These are phyloP conservation scores for Torymus tubicola DNA, from an alignment of 2,888 invertebrate genomes.

Conservation along the genomic window DNA sequence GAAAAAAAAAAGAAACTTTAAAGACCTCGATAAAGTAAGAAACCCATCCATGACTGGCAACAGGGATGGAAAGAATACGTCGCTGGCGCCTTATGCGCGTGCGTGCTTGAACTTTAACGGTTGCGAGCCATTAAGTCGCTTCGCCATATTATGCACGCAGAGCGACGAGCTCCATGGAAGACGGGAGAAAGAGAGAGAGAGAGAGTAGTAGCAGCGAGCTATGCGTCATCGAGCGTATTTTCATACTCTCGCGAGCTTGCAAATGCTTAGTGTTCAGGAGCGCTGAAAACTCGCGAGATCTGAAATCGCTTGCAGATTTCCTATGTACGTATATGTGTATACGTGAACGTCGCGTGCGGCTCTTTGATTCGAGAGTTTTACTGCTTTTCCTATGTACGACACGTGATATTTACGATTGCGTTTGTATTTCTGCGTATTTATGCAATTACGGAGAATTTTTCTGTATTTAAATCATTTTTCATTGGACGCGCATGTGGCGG, in stretches of 20 bases:
- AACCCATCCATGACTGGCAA: too few species aligned
- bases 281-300: conserved; percentile 10
- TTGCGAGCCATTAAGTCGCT: conserved; percentile 70
- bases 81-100: conserved; percentile 56
- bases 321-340: too few species aligned
- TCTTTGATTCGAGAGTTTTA: neutral
- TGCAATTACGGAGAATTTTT: neutral
- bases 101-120: conserved; percentile 66
- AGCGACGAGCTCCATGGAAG: neutral
- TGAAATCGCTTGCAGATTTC: conserved; percentile 31
- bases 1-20: too few species aligned
- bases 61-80: too few species aligned
- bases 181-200: conserved; percentile 7
- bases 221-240: conserved; percentile 55
- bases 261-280: conserved; percentile 11
- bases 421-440: neutral
- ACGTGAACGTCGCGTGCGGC: neutral
- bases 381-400: neutral
- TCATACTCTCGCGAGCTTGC: conserved; percentile 27
- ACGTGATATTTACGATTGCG: neutral
- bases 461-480: conserved; percentile 3
- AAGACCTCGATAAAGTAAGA: too few species aligned
- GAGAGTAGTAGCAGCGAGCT: conserved; percentile 16
- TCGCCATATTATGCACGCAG: conserved; percentile 65
- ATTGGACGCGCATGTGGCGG: neutral